Evolutionary conservation across 2,113 vertebrate species (phyloP).

Genomic region (Laticauda laticaudata): DNA sequence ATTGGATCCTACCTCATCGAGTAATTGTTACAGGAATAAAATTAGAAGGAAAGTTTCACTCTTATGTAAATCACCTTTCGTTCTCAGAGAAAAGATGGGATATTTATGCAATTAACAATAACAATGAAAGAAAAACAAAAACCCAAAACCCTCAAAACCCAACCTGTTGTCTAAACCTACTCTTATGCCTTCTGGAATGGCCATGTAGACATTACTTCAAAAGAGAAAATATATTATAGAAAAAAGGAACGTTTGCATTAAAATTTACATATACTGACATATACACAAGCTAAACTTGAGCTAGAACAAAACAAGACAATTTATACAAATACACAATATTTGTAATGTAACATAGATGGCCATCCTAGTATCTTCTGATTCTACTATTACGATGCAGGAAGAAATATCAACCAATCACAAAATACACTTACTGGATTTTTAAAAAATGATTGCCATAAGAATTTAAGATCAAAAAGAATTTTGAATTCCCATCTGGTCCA

Average conservation of each 20-base stretch:
- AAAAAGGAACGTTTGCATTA: neutral
- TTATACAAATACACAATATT: too few relatives aligned
- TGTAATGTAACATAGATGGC: neutral
- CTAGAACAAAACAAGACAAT: too few relatives aligned
- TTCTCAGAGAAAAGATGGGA: neutral
- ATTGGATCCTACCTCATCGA: neutral
- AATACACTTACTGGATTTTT: neutral
- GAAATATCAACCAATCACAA: neutral
- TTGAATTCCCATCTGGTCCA: neutral
- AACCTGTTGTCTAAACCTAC: neutral
- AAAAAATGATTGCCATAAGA: neutral
- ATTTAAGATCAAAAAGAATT: neutral
- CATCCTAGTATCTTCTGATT: neutral
- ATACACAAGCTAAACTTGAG: too few relatives aligned
- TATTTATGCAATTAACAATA: neutral
- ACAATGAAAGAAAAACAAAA: neutral
- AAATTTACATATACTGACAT: neutral
- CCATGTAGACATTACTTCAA: neutral
- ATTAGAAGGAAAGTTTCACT: neutral
- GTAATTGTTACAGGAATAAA: neutral
- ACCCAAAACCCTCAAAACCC: neutral
- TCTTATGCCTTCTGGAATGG: neutral
- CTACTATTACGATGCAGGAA: neutral
- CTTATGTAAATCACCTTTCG: neutral
- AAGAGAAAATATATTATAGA: neutral